Conservation (phyloP, 1,140 invertebrate species). For the Parasteatoda tepidariorum region DNA sequence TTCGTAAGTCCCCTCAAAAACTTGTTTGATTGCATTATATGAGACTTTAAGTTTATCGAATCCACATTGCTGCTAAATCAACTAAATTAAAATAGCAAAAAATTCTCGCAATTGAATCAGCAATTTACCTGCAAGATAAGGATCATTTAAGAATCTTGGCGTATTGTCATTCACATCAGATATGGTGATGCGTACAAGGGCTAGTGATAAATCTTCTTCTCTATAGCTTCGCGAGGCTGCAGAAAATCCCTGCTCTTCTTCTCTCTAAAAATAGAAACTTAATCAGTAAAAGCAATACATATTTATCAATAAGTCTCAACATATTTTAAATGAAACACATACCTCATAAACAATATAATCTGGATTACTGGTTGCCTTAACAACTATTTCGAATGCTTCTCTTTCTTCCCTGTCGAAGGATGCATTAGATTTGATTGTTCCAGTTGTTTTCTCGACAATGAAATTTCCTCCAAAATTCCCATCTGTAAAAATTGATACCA, state of each 20-base stretch:
- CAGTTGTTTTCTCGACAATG: constrained; percentile 82
- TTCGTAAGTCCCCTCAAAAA: too few relatives aligned
- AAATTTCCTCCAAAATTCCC: constrained; percentile 80
- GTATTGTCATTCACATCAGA: constrained; percentile 79
- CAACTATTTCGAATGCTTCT: constrained; percentile 78
- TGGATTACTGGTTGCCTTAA: constrained; percentile 86
- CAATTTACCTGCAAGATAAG: constrained; percentile 82
- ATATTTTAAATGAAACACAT: background rate
- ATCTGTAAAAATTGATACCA: constrained; percentile 75
- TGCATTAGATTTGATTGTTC: constrained; percentile 81
- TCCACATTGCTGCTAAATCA: background rate
- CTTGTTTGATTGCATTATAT: too few relatives aligned
- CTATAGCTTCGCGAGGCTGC: constrained; percentile 62
- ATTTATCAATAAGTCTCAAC: background rate
- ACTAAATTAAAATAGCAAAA: constrained; percentile 28
- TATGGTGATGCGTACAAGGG: constrained; percentile 75
- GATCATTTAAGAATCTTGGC: constrained; percentile 64
- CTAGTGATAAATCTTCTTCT: constrained; percentile 64
- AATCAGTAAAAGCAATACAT: background rate
- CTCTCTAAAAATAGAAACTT: background rate
- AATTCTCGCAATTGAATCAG: too few relatives aligned
- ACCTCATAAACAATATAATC: constrained; percentile 59
- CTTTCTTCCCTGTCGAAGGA: constrained; percentile 81
- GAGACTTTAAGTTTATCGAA: background rate
- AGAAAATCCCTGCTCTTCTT: constrained; percentile 50